Conservation (phyloP, 1,140 invertebrate genomes). For the Lordiphosa clarofinis region DNA sequence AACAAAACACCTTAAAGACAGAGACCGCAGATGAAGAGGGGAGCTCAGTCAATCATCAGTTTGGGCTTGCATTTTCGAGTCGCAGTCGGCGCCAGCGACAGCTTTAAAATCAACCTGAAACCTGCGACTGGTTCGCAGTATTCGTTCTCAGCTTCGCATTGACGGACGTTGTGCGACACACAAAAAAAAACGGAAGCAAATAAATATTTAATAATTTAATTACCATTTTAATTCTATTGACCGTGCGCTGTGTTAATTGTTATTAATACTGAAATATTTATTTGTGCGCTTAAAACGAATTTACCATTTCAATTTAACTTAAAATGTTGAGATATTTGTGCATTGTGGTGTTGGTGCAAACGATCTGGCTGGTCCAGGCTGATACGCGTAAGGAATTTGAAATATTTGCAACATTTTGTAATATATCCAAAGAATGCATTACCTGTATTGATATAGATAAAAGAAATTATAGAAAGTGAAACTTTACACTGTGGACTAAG, state of each 20-base stretch:
- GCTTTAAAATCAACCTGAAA: conserved; percentile 57
- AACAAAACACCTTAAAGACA: conserved; percentile 28
- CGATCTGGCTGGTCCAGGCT: conserved; percentile 29
- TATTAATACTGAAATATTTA: conserved; percentile 5
- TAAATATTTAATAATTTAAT: conserved; percentile 2
- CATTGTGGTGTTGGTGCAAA: conserved; percentile 38
- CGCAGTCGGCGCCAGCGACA: conserved; percentile 8
- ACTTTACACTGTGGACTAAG: no score
- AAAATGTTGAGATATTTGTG: conserved; percentile 48
- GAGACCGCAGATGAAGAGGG: conserved; percentile 13
- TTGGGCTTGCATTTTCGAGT: conserved; percentile 24
- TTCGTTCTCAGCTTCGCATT: conserved; percentile 52
- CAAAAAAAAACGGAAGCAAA: conserved; percentile 1
- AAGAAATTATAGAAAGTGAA: no score
- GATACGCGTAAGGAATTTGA: conserved; percentile 40
- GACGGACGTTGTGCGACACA: conserved; percentile 37
- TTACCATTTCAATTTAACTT: conserved; percentile 1
- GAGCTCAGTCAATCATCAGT: background rate
- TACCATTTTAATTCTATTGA: background rate
- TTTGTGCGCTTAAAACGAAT: no score
- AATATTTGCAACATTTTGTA: background rate
- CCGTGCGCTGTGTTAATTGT: conserved; percentile 4
- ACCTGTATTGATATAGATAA: no score
- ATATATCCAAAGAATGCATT: no score
- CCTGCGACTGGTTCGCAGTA: conserved; percentile 48